phyloP scores from a whole-genome alignment of 1,140 invertebrate genomes.

The Euwallacea similis region DNA sequence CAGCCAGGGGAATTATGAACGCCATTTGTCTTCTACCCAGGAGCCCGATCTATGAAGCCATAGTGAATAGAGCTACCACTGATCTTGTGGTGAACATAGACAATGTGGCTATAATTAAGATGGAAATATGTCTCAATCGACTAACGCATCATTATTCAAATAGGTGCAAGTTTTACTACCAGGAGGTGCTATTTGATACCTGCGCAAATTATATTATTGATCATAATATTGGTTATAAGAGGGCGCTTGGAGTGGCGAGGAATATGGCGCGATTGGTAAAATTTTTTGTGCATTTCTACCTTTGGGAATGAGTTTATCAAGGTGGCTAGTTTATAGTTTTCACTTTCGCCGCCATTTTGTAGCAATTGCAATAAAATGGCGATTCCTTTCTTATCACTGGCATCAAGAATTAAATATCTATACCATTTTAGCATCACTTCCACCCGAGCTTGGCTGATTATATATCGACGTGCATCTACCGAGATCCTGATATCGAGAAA shows the following conservation, averaged over 20 bases:
- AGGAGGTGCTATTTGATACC: conserved; percentile 60
- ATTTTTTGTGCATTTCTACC: not conserved
- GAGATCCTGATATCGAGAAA: conserved; percentile 47
- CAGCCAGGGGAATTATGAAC: conserved; percentile 57
- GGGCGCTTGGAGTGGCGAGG: conserved; percentile 56
- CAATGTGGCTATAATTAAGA: conserved; percentile 54
- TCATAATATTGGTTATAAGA: conserved; percentile 57
- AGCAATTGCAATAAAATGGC: too few relatives aligned
- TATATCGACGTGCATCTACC: conserved; percentile 54
- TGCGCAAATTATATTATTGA: conserved; percentile 55
- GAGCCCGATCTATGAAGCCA: conserved; percentile 52
- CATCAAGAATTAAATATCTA: too few relatives aligned
- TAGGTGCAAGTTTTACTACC: conserved; percentile 60
- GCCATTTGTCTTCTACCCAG: conserved; percentile 55
- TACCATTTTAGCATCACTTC: conserved; percentile 55
- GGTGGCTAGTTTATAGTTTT: too few relatives aligned
- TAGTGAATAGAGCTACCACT: conserved; percentile 55
- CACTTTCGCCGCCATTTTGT: not conserved
- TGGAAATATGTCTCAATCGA: conserved; percentile 55
- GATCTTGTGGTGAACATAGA: conserved; percentile 54
- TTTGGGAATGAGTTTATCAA: too few relatives aligned
- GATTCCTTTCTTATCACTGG: too few relatives aligned
- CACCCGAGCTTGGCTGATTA: conserved; percentile 61
- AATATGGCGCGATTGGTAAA: conserved; percentile 59
- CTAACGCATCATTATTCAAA: conserved; percentile 53